These are phyloP conservation scores for Tychaedon coryphoeus DNA, from an alignment of 2,113 vertebrate species.

Conservation along the genomic window DNA sequence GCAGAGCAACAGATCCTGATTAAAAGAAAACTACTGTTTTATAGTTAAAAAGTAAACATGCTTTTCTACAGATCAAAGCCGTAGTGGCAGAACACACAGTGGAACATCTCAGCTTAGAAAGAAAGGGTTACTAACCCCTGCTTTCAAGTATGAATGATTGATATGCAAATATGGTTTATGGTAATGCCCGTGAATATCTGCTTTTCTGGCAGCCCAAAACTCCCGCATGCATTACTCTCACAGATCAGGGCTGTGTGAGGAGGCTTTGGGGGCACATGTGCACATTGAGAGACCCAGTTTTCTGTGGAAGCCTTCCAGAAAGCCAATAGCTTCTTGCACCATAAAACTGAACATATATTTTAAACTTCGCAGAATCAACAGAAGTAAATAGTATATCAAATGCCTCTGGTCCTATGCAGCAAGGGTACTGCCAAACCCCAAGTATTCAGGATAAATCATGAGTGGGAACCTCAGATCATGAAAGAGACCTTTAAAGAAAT, in stretches of 20 bases:
- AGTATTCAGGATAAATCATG: constrained; percentile 1
- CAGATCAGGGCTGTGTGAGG: background rate
- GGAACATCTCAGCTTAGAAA: background rate
- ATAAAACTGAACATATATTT: constrained; percentile 32
- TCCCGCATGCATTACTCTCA: background rate
- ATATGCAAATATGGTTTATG: constrained; percentile 48
- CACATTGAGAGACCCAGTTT: background rate
- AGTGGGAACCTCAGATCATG: background rate
- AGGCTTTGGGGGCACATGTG: background rate
- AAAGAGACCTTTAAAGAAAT: constrained; percentile 39
- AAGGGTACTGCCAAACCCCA: constrained; percentile 37
- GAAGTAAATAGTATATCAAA: constrained; percentile 4
- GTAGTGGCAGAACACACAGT: background rate
- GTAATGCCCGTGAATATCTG: background rate
- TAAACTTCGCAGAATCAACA: background rate
- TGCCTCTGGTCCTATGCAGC: background rate
- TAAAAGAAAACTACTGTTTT: background rate
- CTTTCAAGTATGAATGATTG: constrained; percentile 36
- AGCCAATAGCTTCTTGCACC: background rate
- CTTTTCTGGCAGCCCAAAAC: background rate
- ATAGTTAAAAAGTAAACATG: background rate
- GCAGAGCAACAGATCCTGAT: background rate
- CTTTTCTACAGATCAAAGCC: background rate
- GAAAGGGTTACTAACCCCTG: constrained; percentile 43
- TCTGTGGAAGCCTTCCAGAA: constrained; percentile 43